phyloP scores from a whole-genome alignment of 2,888 invertebrate genomes.

The Leuctra nigra region DNA sequence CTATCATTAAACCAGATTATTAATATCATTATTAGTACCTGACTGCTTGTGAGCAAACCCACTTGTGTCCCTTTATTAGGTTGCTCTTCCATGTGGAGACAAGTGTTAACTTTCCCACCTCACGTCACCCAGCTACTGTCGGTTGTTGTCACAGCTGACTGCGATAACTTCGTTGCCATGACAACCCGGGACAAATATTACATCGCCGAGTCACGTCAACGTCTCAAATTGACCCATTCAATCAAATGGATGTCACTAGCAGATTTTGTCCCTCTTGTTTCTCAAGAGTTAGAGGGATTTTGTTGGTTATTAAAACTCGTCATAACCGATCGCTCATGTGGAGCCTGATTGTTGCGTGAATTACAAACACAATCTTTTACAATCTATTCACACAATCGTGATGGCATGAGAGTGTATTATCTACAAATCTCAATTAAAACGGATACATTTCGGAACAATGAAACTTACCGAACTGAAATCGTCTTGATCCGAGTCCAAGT shows the following conservation, averaged over 20 bases:
- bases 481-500: too few relatives aligned
- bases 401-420: too few relatives aligned
- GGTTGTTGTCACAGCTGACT: conserved; percentile 24
- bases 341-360: too few relatives aligned
- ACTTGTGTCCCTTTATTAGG: conserved; percentile 1
- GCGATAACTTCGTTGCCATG: neutral
- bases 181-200: conserved; percentile 10
- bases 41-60: conserved; percentile 4
- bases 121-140: neutral
- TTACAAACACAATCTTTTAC: too few relatives aligned
- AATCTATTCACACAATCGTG: too few relatives aligned
- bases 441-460: too few relatives aligned
- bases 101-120: conserved; percentile 18
- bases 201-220: conserved; percentile 5
- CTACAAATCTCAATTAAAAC: too few relatives aligned
- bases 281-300: too few relatives aligned
- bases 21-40: conserved; percentile 5
- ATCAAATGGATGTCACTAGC: conserved; percentile 21
- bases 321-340: too few relatives aligned
- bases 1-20: too few relatives aligned
- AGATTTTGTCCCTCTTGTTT: conserved; percentile 16
- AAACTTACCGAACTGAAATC: too few relatives aligned
- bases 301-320: too few relatives aligned
- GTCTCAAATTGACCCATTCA: conserved; percentile 23
- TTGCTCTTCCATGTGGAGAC: conserved; percentile 5